Conservation (phyloP, 2,888 invertebrate genomes). For the Pristionchus arcanus region DNA sequence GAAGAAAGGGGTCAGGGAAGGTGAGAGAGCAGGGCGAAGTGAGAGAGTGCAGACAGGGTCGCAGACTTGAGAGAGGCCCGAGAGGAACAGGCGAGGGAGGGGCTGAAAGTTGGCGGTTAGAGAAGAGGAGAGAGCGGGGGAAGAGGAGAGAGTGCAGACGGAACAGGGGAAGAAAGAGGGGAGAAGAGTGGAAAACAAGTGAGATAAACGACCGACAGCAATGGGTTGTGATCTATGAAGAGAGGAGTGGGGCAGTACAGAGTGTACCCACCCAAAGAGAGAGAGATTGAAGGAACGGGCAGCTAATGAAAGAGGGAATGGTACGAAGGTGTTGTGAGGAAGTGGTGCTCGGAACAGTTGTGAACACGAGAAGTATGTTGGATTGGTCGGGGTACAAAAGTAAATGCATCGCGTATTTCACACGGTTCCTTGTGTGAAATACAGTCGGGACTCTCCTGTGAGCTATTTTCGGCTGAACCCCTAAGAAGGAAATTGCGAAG, state of each 20-base stretch:
- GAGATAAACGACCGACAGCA: slow-evolving; percentile 2
- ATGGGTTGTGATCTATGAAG: background rate
- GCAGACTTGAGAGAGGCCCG: background rate
- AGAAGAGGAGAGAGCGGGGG: too few relatives aligned
- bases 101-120: background rate
- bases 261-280: background rate
- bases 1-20: background rate
- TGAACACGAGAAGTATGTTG: too few relatives aligned
- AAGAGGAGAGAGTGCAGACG: background rate
- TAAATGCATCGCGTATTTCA: too few relatives aligned
- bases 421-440: too few relatives aligned
- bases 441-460: too few relatives aligned
- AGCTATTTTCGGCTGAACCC: too few relatives aligned
- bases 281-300: too few relatives aligned
- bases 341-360: too few relatives aligned
- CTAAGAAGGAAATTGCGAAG: too few relatives aligned
- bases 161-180: background rate
- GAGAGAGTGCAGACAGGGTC: background rate
- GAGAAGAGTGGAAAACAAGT: background rate
- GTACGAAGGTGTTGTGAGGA: too few relatives aligned
- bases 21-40: background rate
- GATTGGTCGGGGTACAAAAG: too few relatives aligned
- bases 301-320: too few relatives aligned
- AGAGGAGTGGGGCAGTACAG: background rate
- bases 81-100: background rate